Conservation (phyloP, 1,140 invertebrate genomes). For the Aphidius gifuensis region DNA sequence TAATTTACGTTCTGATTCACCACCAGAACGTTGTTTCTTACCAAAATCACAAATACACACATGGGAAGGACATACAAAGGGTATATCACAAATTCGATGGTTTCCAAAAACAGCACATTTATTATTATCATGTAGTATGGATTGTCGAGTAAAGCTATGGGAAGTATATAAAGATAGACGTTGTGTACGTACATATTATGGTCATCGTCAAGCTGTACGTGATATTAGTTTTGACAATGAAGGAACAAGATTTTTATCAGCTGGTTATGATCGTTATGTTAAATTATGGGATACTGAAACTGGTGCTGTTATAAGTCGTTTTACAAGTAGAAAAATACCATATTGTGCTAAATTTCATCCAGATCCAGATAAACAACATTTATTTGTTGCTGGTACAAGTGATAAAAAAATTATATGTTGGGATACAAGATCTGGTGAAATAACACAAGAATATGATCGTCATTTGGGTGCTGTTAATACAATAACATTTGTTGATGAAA, state of each 20-base stretch:
- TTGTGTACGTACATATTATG: slow-evolving; percentile 95
- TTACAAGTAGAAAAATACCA: slow-evolving; percentile 91
- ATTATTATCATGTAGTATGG: no score
- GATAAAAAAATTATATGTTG: slow-evolving; percentile 99
- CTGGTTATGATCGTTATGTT: slow-evolving; percentile 89
- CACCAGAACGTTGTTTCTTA: slow-evolving; percentile 94
- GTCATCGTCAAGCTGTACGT: slow-evolving; percentile 92
- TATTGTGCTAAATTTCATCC: slow-evolving; percentile 99
- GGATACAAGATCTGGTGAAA: slow-evolving; percentile 91
- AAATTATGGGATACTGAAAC: slow-evolving; percentile 99
- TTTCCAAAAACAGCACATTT: slow-evolving; percentile 94
- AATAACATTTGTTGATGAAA: slow-evolving; percentile 99
- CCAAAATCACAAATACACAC: slow-evolving; percentile 96
- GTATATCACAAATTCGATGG: slow-evolving; percentile 93
- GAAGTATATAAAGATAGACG: slow-evolving; percentile 90
- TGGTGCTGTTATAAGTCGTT: slow-evolving; percentile 85
- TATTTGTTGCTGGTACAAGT: slow-evolving; percentile 97
- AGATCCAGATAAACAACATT: slow-evolving; percentile 93
- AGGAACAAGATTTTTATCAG: slow-evolving; percentile 90
- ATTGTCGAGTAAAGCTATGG: no score
- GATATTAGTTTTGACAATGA: slow-evolving; percentile 96
- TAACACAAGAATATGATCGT: slow-evolving; percentile 97
- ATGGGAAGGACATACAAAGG: slow-evolving; percentile 96
- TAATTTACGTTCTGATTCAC: slow-evolving; percentile 86
- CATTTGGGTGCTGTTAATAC: slow-evolving; percentile 99